Percentiles rank a stretch among this genome's conserved stretches.
Evolutionary conservation across 2,113 vertebrate genomes (phyloP).

Genomic region (Oceanodroma tethys): DNA sequence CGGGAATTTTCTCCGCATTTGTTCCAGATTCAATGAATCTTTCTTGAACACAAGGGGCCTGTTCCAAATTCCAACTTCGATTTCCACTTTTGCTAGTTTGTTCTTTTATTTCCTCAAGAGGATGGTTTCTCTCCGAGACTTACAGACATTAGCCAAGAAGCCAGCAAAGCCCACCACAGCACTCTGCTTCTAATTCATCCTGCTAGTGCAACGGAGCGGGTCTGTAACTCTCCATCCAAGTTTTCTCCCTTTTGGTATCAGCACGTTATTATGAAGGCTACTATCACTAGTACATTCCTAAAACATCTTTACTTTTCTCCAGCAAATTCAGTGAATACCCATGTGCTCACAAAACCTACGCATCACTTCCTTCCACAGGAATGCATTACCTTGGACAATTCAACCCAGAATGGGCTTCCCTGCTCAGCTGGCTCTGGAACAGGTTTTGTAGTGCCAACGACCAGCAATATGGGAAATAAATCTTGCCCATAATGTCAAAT

Average conservation of each 20-base stretch:
- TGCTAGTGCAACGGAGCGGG: background rate
- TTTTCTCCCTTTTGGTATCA: background rate
- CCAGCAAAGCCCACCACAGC: background rate
- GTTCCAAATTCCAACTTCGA: background rate
- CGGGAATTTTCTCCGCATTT: background rate
- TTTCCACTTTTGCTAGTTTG: background rate
- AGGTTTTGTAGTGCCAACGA: background rate
- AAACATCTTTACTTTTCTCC: background rate
- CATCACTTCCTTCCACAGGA: background rate
- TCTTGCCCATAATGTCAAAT: background rate
- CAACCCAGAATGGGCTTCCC: background rate
- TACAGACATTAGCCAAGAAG: background rate
- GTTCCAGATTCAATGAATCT: background rate
- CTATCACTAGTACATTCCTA: background rate
- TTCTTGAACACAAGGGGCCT: background rate
- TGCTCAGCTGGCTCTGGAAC: background rate
- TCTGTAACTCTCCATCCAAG: background rate
- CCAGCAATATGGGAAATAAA: background rate
- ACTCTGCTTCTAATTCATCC: background rate
- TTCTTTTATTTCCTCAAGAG: background rate
- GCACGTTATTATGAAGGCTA: background rate
- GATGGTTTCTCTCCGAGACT: background rate
- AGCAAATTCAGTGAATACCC: background rate
- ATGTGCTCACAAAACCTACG: background rate
- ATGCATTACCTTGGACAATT: background rate